These are phyloP conservation scores for Chrysina gloriosa DNA, from an alignment of 2,888 invertebrate genomes.

Conservation along the genomic window DNA sequence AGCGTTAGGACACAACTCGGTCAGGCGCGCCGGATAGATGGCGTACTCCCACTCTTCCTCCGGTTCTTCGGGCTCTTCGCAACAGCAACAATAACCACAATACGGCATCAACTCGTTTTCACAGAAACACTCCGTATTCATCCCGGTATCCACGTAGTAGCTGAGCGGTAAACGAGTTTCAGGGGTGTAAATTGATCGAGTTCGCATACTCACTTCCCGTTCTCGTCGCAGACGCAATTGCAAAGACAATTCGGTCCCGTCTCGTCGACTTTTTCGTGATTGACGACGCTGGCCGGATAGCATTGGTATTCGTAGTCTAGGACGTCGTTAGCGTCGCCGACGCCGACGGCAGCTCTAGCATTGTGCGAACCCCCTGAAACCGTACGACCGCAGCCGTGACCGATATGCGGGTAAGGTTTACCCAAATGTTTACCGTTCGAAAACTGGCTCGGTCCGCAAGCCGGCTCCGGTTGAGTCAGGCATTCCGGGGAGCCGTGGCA, in stretches of 20 bases:
- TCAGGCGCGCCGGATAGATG: background rate
- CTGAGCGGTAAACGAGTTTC: background rate
- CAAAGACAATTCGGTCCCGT: background rate
- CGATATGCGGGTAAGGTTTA: constrained; percentile 41
- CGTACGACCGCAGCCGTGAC: background rate
- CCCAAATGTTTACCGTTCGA: constrained; percentile 58
- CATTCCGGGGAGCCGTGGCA: constrained; percentile 68
- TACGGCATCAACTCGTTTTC: background rate
- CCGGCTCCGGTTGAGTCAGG: constrained; percentile 65
- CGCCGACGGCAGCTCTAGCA: background rate
- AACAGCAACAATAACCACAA: background rate
- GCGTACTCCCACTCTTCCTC: background rate
- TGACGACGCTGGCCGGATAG: constrained; percentile 52
- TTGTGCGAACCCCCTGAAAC: constrained; percentile 10
- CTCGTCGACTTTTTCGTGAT: background rate
- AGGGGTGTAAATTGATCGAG: background rate
- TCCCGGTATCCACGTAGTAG: background rate
- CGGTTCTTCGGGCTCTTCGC: background rate
- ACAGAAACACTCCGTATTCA: background rate
- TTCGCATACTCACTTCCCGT: background rate
- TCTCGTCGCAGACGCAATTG: background rate
- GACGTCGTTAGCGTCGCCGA: constrained; percentile 21
- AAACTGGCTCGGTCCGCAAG: constrained; percentile 65
- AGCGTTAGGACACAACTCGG: background rate
- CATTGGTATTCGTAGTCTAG: constrained; percentile 57